Base-by-base conservation (phyloP, 2,797 vertebrate species). In the Pseudochirops cupreus region DNA sequence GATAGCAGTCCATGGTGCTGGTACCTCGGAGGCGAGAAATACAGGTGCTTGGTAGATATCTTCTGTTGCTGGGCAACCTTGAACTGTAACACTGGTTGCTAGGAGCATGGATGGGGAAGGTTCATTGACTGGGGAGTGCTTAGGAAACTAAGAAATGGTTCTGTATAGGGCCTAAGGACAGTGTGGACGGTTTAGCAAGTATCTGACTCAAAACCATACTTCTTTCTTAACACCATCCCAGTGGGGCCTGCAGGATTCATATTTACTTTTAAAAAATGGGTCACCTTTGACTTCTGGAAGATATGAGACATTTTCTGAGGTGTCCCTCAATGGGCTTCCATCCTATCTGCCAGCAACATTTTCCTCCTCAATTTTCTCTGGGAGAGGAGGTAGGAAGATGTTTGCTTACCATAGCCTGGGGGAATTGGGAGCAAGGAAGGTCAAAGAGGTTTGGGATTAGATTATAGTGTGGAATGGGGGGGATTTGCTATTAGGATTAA, bases 61-160 rank as follows among this genome's bases (percentile, higher is more conserved):
- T 90, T 87, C 91, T 33, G 98, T 98, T 98, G 97, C 98, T 94
- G 16, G 56, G 98, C 96, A 98, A 98, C 97, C 92, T 93, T 95
- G 74, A 95, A 97, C 97, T 97, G 97, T 97, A 97, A 97, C 97
- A 95, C 94, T 97, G 96, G 98, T 98, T 98, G 98, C 98, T 97
- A 98, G 97, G 98, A 97, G 98, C 52, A 33, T n/a, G 46, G 33
- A 26, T 82, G 4, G n/a, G 28, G 54, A 39, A 62, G 56, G 91
- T 18, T 91, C 12, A 52, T 29, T 39, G 54, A 29, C 24, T 57
- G 82, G 74, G 52, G 1, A 3, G 21, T 55, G 21, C 74, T 87
- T 87, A 11, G 74, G 74, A 87, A 87, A 26, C 21, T 1, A 50
- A 87, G 39, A 87, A 50, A 87, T 87, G 39, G 74, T 87, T 9